Conservation (phyloP, 2,888 invertebrate species). For the Lasioglossum leucozonium region DNA sequence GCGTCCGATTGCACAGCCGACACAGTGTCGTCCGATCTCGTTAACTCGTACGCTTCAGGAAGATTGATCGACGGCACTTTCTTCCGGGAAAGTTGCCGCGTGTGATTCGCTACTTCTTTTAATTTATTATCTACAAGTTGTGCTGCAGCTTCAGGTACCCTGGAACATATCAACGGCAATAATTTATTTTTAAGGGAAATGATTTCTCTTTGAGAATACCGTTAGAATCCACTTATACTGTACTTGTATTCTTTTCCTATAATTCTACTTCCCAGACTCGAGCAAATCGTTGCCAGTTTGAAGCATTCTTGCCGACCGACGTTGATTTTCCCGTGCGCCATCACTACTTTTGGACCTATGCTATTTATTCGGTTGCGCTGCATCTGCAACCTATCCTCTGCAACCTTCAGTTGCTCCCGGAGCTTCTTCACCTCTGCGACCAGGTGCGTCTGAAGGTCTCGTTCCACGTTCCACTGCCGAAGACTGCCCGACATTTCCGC, state of each 20-base stretch:
- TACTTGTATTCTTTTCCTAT: slow-evolving; percentile 81
- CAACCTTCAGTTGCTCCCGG: slow-evolving; percentile 75
- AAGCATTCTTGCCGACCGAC: slow-evolving; percentile 79
- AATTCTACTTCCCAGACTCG: slow-evolving; percentile 77
- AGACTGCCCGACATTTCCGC: slow-evolving; percentile 79
- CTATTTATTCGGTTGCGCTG: slow-evolving; percentile 77
- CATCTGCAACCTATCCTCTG: slow-evolving; percentile 76
- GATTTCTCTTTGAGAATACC: neutral
- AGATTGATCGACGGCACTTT: slow-evolving; percentile 62
- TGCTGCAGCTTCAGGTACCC: slow-evolving; percentile 80
- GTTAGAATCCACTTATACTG: slow-evolving; percentile 31
- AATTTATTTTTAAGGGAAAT: neutral
- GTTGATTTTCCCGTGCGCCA: slow-evolving; percentile 77
- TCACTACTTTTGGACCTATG: slow-evolving; percentile 77
- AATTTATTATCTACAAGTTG: slow-evolving; percentile 78
- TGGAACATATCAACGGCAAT: slow-evolving; percentile 54
- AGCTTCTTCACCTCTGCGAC: slow-evolving; percentile 77
- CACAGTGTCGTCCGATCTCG: slow-evolving; percentile 15
- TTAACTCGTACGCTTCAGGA: slow-evolving; percentile 38
- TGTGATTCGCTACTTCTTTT: slow-evolving; percentile 80
- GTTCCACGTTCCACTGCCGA: slow-evolving; percentile 80
- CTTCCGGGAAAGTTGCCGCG: slow-evolving; percentile 77
- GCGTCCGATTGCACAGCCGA: slow-evolving; percentile 19
- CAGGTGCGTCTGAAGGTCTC: slow-evolving; percentile 76
- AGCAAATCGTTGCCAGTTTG: slow-evolving; percentile 79